Evolutionary conservation across 2,113 vertebrate genomes (phyloP).

Genomic region (Ascaphus truei): DNA sequence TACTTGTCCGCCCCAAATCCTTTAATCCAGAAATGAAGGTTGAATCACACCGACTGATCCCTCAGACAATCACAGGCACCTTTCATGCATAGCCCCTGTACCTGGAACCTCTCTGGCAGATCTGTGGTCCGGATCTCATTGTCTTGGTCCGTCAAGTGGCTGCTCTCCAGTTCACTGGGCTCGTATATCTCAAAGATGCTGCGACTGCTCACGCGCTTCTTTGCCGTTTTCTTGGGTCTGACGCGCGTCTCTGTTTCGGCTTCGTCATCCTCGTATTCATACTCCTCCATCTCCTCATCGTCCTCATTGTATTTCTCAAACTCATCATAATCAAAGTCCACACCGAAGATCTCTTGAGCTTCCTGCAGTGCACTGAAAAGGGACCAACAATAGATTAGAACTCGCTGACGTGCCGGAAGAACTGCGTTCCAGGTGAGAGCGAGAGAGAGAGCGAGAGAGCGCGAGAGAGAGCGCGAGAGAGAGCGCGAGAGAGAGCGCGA

Average conservation of each 20-base stretch:
- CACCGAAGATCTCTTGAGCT: constrained; percentile 96
- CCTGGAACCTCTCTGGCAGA: constrained; percentile 97
- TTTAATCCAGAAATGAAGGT: no score
- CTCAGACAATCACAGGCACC: no score
- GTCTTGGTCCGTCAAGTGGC: constrained; percentile 96
- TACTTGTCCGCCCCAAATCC: no score
- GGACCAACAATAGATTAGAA: no score
- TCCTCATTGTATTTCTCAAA: constrained; percentile 85
- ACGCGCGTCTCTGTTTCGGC: constrained; percentile 86
- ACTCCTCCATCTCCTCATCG: constrained; percentile 82
- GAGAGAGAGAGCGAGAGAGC: no score
- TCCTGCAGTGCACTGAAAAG: constrained; percentile 87
- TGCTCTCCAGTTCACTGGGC: constrained; percentile 95
- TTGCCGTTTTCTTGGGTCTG: constrained; percentile 89
- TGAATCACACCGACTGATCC: no score
- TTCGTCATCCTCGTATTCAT: constrained; percentile 93
- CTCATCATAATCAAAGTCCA: constrained; percentile 95
- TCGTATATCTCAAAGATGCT: constrained; percentile 98
- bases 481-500: no score
- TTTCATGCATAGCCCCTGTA: no score
- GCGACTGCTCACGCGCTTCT: constrained; percentile 87
- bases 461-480: no score
- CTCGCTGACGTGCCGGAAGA: no score
- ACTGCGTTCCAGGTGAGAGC: no score
- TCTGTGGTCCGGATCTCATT: constrained; percentile 95